Evolutionary conservation across 2,113 vertebrate species (phyloP), one percentile per base, ranked within the genome.

Genomic region (Phrynocephalus versicolor): DNA sequence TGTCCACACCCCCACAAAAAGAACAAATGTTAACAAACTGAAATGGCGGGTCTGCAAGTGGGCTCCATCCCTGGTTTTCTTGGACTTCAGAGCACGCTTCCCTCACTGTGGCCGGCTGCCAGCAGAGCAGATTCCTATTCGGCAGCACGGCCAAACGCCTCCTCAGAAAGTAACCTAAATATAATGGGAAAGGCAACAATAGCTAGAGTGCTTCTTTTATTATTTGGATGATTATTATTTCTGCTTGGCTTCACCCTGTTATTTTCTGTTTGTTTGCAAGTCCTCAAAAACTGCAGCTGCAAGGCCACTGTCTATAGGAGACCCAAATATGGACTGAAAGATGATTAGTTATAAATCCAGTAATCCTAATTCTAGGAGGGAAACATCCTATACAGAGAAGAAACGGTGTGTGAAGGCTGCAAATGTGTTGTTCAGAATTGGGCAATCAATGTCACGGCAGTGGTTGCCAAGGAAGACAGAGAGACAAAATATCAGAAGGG

Each of bases 141-240:
- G 72, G 3, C 78, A 57, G 78, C 58, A 65, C 13, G 14, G 91
- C 45, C 88, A 76, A 88, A 89, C 75, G 64, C 55, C 82, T 51
- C 41, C 69, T 70, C 35, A 64, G 72, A 89, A 79, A 90, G 75
- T 60, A 90, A 88, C 85, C 78, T 16, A 75, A 51, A 27, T 35
- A 60, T 39, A 69, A 75, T 21, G 23, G 39, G 2, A 41, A 88
- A 57, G 70, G 35, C 57, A 74, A 64, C 58, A 79, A 79, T 51
- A 18, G 51, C 27, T 6, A 1, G 15, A 70, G 27, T 30, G 23
- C 62, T 57, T 84, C 45, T 45, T 19, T 9, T 13, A 67, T 30
- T 12, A 35, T n/a, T 45, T 69, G 67, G 45, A 86, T 65, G 23
- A 69, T 37, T 13, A 25, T 41, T 75, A 74, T 75, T 60, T 67